Conservation (phyloP, 2,797 vertebrate species). For the Tapirus indicus region DNA sequence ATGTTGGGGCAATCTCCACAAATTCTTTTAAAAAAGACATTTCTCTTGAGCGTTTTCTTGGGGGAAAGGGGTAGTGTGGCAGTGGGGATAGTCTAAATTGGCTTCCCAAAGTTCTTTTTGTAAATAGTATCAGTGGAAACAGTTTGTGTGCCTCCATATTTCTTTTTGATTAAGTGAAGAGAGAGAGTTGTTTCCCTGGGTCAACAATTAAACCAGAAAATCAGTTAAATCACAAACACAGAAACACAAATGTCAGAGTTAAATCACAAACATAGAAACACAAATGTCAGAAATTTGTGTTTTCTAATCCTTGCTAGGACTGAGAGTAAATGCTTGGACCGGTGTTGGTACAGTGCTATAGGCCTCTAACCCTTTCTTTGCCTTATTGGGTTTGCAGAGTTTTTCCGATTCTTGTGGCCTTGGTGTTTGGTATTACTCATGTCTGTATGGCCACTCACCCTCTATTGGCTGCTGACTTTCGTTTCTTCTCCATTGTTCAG, state of each 20-base stretch:
- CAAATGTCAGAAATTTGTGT: not conserved
- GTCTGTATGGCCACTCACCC: not conserved
- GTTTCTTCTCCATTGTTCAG: constrained; percentile 27
- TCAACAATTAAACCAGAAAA: not conserved
- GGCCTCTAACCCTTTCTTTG: not conserved
- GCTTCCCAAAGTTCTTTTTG: not conserved
- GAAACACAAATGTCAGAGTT: too few species aligned
- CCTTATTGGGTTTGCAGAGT: not conserved
- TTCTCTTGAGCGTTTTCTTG: not conserved
- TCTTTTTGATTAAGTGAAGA: not conserved
- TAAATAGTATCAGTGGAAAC: too few species aligned
- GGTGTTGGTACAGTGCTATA: accelerated
- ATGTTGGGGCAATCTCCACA: not conserved
- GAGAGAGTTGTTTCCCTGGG: not conserved
- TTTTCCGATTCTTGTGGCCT: not conserved
- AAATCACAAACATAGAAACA: not conserved
- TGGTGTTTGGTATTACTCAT: not conserved
- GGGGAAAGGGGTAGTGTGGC: not conserved
- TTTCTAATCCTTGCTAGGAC: not conserved
- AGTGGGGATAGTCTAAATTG: not conserved
- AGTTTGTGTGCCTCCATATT: not conserved
- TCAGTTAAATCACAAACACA: not conserved
- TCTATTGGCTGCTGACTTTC: constrained; percentile 48
- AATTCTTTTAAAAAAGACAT: not conserved
- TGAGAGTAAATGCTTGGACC: not conserved